Base-by-base conservation (phyloP, 1,140 invertebrate genomes). In the Batillaria attramentaria region DNA sequence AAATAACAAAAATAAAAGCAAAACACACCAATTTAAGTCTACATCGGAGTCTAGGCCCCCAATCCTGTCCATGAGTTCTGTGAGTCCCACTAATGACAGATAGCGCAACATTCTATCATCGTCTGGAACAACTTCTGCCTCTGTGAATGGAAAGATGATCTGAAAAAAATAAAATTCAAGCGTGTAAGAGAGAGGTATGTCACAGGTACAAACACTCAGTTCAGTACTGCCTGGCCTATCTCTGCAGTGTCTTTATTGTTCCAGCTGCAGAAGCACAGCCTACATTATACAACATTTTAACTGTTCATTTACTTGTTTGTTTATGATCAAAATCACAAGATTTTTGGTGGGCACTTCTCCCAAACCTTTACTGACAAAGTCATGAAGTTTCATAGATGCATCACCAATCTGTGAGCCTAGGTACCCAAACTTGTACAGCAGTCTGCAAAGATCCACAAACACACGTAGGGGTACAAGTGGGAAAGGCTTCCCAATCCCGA, bases 21-120 rank as follows among this genome's bases (percentile, higher is more conserved):
- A 35, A 60, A 16, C 83, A 84, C 86, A 93, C 93, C 93, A 93
- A 86, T 93, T 93, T 91, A 92, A 93, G 54, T 92, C 89, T 16
- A 91, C 86, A 33, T 89, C 80, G 2, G 83, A 81, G 86, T 93
- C 92, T 35, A 94, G 84, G 0, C 92, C 93, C 72, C 91, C 89
- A 50, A 90, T 85, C 79, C 93, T 84, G 5, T 92, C 87, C 16
- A 93, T 57, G n/a, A 94, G 72, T 37, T 88, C 84, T n/a, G 87
- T 86, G 65, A 94, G 85, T 37, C 91, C 91, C 3, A 92, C 85
- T 69, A 88, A 82, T 18, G 90, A 85, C 24, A 94, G 76, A 80
- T 91, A 92, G 31, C 90, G 73, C 3, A 86, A 57, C 20, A 92
- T 88, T 42, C 83, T 83, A 24, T 84, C 79, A 68, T 89, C 85